phyloP scores from a whole-genome alignment of 1,140 invertebrate species.

The Drosophila funebris region DNA sequence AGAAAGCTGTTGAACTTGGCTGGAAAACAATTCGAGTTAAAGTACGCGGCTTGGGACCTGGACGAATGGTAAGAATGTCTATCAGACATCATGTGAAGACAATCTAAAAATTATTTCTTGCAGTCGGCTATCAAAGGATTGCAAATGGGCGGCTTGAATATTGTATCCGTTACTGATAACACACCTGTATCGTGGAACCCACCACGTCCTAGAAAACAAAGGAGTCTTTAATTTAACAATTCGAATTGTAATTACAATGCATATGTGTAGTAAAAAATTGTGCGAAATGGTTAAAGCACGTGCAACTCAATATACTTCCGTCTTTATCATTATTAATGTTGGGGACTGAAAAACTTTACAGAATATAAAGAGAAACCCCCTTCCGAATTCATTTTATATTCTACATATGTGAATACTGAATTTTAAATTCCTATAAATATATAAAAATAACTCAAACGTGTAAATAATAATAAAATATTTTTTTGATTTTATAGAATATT shows the following conservation, averaged over 20 bases:
- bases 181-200: conserved; percentile 93
- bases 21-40: conserved; percentile 89
- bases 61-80: conserved; percentile 89
- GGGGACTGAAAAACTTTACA: too few relatives aligned
- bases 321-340: too few relatives aligned
- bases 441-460: too few relatives aligned
- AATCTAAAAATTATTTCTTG: conserved; percentile 39
- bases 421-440: too few relatives aligned
- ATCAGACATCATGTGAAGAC: neutral
- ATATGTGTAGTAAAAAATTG: conserved; percentile 3
- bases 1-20: conserved; percentile 90
- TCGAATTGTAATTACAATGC: neutral
- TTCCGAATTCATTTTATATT: too few relatives aligned
- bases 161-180: conserved; percentile 95
- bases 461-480: conserved; percentile 7
- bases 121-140: conserved; percentile 96
- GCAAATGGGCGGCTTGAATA: conserved; percentile 93
- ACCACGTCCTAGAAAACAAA: conserved; percentile 89
- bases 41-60: conserved; percentile 93
- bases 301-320: neutral
- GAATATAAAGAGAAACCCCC: too few relatives aligned
- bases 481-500: neutral
- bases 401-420: too few relatives aligned
- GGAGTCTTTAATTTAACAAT: conserved; percentile 86
- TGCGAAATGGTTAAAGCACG: neutral